Percentiles rank a stretch among this genome's conserved stretches.
phyloP scores from a whole-genome alignment of 2,797 vertebrate species.

The Pelochelys cantorii region DNA sequence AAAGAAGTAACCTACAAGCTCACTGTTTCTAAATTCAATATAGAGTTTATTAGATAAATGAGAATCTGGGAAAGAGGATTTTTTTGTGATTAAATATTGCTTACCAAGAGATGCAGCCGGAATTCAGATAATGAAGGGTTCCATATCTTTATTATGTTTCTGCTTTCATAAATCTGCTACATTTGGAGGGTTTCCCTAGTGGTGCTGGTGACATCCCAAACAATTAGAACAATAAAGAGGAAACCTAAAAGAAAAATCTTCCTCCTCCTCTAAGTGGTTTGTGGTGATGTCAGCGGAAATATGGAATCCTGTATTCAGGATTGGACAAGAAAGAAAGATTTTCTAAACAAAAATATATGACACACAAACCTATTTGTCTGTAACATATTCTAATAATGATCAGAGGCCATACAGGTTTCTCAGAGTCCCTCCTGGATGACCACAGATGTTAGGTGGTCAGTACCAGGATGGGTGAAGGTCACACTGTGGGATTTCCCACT shows the following conservation, averaged over 20 bases:
- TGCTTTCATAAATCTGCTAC: not conserved
- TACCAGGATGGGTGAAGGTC: rapidly evolving
- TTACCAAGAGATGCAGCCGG: not conserved
- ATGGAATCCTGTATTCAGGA: not conserved
- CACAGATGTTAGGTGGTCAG: not conserved
- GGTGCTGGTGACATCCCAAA: not conserved
- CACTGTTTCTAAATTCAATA: not conserved
- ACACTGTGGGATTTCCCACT: not conserved
- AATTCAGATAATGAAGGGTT: not conserved
- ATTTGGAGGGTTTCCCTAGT: not conserved
- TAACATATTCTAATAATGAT: not conserved
- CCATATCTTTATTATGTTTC: not conserved
- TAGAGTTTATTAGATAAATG: not conserved
- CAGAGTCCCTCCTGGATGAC: not conserved
- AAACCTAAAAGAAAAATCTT: not conserved
- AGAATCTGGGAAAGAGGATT: not conserved
- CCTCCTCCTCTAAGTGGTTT: not conserved
- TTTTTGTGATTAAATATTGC: not conserved
- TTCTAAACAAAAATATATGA: not conserved
- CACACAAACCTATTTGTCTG: not conserved
- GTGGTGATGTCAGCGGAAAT: not conserved
- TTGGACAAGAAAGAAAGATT: rapidly evolving
- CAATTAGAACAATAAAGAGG: not conserved
- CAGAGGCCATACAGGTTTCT: not conserved
- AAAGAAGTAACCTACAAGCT: not conserved